These are phyloP conservation scores for Microctonus hyperodae DNA, from an alignment of 2,888 invertebrate species.

Conservation along the genomic window DNA sequence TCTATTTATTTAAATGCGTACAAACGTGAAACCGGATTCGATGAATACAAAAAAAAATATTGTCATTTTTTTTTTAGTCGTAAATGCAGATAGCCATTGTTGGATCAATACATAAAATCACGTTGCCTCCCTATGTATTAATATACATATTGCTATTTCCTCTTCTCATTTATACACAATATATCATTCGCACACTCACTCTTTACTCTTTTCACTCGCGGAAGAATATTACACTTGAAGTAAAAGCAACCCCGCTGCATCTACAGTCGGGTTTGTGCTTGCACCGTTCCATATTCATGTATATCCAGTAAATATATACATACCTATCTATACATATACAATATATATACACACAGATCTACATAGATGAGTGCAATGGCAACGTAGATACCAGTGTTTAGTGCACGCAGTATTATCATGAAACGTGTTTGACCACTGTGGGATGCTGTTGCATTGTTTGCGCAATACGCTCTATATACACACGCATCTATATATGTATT, in stretches of 20 bases:
- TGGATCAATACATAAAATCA: conserved; percentile 33
- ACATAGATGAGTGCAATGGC: conserved; percentile 2
- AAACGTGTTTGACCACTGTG: conserved; percentile 51
- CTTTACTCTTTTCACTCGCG: background rate
- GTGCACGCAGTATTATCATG: conserved; percentile 51
- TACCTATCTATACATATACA: too few species aligned
- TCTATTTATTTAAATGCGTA: conserved; percentile 21
- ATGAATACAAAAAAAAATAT: conserved; percentile 17
- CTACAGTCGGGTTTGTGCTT: background rate
- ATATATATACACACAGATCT: background rate
- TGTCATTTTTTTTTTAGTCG: conserved; percentile 36
- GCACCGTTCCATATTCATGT: background rate
- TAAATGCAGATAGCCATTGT: conserved; percentile 41
- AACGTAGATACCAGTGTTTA: conserved; percentile 51
- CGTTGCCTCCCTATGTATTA: too few species aligned
- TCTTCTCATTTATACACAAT: too few species aligned
- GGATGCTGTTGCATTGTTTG: conserved; percentile 46
- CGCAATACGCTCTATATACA: conserved; percentile 39
- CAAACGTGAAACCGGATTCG: conserved; percentile 8
- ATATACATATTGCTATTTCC: too few species aligned
- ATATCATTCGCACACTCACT: too few species aligned
- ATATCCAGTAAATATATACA: too few species aligned
- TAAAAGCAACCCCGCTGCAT: background rate
- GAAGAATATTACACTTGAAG: background rate
- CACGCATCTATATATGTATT: conserved; percentile 23